Percentiles rank a stretch among this genome's conserved stretches.
These are phyloP conservation scores for Agonum fuliginosum DNA, from an alignment of 2,888 invertebrate species.

Conservation along the genomic window DNA sequence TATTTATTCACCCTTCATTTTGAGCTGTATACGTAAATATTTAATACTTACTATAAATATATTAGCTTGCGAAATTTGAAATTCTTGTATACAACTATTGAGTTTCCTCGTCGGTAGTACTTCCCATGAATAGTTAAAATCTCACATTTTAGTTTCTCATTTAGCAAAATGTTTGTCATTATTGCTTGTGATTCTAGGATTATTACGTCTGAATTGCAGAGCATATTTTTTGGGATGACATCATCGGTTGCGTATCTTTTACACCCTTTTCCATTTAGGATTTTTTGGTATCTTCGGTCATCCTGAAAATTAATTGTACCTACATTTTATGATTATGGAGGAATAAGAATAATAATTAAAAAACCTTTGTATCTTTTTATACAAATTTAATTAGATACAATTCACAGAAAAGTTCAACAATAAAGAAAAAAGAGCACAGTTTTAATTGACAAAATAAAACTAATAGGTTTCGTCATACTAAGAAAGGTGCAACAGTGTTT, in stretches of 20 bases:
- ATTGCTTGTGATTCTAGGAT: conserved; percentile 71
- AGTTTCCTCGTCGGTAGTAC: conserved; percentile 66
- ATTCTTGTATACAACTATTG: conserved; percentile 64
- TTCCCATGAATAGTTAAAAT: conserved; percentile 64
- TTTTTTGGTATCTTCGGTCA: neutral
- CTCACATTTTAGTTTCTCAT: conserved; percentile 65
- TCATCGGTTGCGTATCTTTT: conserved; percentile 13
- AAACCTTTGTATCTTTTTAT: neutral
- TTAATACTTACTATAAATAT: conserved; percentile 67
- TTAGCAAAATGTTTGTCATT: conserved; percentile 66
- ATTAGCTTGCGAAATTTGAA: conserved; percentile 66
- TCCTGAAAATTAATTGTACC: too few species aligned
- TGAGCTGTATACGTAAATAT: neutral
- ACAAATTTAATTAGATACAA: neutral
- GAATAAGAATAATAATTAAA: too few species aligned
- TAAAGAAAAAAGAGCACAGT: too few species aligned
- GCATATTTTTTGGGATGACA: conserved; percentile 64
- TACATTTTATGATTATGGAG: too few species aligned
- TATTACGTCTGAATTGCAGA: conserved; percentile 70
- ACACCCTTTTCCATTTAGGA: conserved; percentile 42
- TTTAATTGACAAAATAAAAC: too few species aligned
- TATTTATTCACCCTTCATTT: neutral
- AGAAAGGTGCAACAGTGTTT: too few species aligned
- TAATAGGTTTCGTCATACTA: too few species aligned
- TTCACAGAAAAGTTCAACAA: too few species aligned